phyloP scores from a whole-genome alignment of 92 coral and sea anemone genomes.

The Bergia puertoricense region DNA sequence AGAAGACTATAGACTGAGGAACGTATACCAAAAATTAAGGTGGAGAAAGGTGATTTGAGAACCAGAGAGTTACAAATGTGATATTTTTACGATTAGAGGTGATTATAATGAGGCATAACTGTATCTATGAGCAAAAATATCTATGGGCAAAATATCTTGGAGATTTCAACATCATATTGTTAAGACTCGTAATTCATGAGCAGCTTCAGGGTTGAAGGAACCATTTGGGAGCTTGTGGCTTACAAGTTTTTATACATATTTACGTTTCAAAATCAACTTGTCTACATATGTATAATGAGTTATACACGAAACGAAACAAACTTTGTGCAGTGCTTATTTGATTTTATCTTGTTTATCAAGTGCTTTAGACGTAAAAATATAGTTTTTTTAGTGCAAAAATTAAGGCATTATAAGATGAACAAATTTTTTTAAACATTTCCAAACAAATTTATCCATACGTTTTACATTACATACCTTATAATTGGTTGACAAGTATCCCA shows the following conservation, averaged over 20 bases:
- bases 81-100: too few relatives aligned
- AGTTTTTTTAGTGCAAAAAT: neutral
- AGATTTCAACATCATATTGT: neutral
- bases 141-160: too few relatives aligned
- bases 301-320: constrained; percentile 3
- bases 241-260: neutral
- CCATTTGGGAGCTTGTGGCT: neutral
- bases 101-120: too few relatives aligned
- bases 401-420: neutral
- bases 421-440: neutral
- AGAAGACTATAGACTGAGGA: too few relatives aligned
- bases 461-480: neutral
- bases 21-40: too few relatives aligned
- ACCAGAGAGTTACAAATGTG: too few relatives aligned
- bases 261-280: neutral
- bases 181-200: neutral
- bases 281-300: neutral
- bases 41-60: too few relatives aligned
- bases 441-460: neutral
- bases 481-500: neutral
- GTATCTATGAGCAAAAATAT: too few relatives aligned
- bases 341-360: neutral
- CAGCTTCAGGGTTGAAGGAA: neutral
- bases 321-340: neutral
- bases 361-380: neutral